Evolutionary conservation across 2,797 vertebrate genomes (phyloP), one percentile per base, ranked within the genome.

Genomic region (Anguilla anguilla): DNA sequence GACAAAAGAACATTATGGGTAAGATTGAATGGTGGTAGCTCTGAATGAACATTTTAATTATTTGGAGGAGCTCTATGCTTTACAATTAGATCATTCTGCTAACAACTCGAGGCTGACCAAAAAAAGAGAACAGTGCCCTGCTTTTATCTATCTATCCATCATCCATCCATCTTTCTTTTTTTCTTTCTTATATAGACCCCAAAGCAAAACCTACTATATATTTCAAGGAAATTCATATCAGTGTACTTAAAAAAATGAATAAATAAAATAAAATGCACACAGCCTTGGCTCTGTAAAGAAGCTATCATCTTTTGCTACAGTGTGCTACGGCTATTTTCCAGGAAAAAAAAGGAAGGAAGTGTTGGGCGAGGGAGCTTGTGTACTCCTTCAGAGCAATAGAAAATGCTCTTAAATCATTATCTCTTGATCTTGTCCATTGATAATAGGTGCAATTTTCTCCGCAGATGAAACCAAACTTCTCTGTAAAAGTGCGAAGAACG

Each of bases 341-440:
- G 13, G 19, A 25, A 74, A 43, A 46, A 77, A 77, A 39, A 25
- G 6, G 22, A 15, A 19, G 5, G 2, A 25, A 1, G 19, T 81
- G 13, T 49, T 74, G 72, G 11, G 72, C 22, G 64, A 6, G 25
- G 64, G 22, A 28, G 69, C n/a, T 35, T 67, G 69, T 81, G 35
- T 46, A 81, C 19, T 81, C 35, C 19, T 81, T 43, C 25, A 7
- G 15, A 81, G 39, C 72, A 43, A 43, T 4, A 15, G 31, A 11
- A 43, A 43, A 35, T 43, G 31, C 77, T 81, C 39, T 81, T 46
- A 81, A 1, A 9, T 81, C 77, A 43, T 74, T 74, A 74, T 39
- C 28, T 46, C 77, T 19, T 81, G 77, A 81, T 81, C 35, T 81
- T 81, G 77, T 10, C 77, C 77, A 81, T 25, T 81, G 19, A 17